Conservation (phyloP, 2,797 vertebrate genomes). For the Catharus ustulatus region DNA sequence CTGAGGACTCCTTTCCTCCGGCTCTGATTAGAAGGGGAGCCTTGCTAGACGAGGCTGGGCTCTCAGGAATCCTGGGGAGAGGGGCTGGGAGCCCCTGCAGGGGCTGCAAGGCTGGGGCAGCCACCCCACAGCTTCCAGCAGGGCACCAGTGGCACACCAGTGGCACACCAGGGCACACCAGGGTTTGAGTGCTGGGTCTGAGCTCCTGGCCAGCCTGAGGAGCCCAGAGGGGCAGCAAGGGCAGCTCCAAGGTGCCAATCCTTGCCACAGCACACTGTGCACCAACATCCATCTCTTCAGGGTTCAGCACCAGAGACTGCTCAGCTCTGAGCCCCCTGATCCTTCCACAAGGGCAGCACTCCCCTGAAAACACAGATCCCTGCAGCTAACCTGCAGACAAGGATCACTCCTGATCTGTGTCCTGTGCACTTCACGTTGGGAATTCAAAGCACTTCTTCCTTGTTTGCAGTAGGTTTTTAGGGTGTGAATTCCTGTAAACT, state of each 20-base stretch:
- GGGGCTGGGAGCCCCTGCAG: neutral
- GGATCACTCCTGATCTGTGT: neutral
- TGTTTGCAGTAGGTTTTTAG: neutral
- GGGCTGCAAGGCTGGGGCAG: neutral
- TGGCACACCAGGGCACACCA: no score
- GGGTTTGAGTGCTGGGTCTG: neutral
- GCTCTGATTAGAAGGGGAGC: neutral
- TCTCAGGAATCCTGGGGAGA: neutral
- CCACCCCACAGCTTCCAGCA: neutral
- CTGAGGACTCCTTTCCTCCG: neutral
- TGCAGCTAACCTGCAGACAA: neutral
- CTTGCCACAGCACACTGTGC: neutral
- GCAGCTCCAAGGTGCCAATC: accelerated
- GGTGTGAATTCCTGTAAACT: neutral
- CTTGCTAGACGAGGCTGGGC: neutral
- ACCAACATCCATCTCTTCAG: accelerated
- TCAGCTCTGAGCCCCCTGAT: neutral
- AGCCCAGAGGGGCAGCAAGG: neutral
- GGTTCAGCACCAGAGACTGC: neutral
- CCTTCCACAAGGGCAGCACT: neutral
- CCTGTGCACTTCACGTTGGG: accelerated
- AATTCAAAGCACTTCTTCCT: neutral
- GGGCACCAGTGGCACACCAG: neutral
- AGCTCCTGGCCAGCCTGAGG: neutral
- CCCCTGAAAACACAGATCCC: neutral